Percentiles rank a stretch among this genome's conserved stretches.
phyloP scores from a whole-genome alignment of 1,140 invertebrate species.

The Dendroctonus valens region DNA sequence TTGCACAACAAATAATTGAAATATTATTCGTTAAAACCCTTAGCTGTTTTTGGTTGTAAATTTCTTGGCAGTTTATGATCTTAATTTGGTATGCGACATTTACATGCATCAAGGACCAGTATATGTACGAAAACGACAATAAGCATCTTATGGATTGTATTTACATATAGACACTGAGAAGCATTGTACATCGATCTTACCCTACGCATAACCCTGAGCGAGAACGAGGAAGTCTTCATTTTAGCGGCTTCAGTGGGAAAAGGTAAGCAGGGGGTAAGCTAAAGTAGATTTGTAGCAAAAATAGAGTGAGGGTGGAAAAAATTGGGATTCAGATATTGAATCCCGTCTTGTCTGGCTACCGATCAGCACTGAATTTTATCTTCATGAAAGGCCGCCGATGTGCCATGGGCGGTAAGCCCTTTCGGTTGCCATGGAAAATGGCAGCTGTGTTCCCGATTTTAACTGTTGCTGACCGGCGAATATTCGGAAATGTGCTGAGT shows the following conservation, averaged over 20 bases:
- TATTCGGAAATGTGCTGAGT: background rate
- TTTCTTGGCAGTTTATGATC: too few relatives aligned
- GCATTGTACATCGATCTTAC: conserved; percentile 58
- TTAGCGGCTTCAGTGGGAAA: conserved; percentile 45
- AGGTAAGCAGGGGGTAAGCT: conserved; percentile 8
- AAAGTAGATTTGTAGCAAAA: background rate
- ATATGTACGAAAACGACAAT: too few relatives aligned
- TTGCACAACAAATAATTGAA: too few relatives aligned
- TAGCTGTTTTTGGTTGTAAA: too few relatives aligned
- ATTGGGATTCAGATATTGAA: background rate
- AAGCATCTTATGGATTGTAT: too few relatives aligned
- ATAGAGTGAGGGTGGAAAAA: conserved; percentile 8
- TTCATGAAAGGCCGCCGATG: background rate
- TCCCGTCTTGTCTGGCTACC: conserved; percentile 15
- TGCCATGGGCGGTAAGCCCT: conserved; percentile 24
- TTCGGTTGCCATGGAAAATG: conserved; percentile 22
- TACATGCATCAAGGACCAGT: too few relatives aligned
- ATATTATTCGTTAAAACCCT: too few relatives aligned
- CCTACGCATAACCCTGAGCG: conserved; percentile 73
- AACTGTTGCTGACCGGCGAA: conserved; percentile 7
- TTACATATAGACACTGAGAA: too few relatives aligned
- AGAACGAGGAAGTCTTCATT: conserved; percentile 79
- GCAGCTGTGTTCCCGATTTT: conserved; percentile 21
- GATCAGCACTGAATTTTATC: conserved; percentile 22
- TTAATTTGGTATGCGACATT: too few relatives aligned